phyloP scores from a whole-genome alignment of 1,140 invertebrate genomes.

The Trichomalopsis sarcophagae region DNA sequence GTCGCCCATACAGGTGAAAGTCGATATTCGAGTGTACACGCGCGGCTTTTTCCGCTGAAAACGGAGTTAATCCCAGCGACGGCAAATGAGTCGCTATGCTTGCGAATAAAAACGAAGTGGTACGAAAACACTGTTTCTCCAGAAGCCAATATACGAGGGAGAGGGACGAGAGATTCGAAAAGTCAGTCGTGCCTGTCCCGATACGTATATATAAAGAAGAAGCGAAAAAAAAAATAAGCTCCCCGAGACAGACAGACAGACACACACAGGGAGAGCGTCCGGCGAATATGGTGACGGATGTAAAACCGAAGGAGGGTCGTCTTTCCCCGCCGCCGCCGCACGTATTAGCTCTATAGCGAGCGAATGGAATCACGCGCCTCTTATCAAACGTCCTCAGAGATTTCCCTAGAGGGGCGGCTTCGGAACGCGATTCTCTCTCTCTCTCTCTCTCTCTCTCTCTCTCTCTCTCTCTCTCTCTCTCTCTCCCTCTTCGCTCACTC shows the following conservation, averaged over 20 bases:
- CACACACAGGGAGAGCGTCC: not conserved
- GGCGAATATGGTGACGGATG: constrained; percentile 43
- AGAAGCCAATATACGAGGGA: not conserved
- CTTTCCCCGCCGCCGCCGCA: not conserved
- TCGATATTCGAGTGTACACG: not conserved
- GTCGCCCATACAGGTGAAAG: not conserved
- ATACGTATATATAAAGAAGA: not conserved
- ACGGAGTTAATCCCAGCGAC: not conserved
- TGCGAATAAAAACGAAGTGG: too few species aligned
- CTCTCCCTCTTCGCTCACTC: constrained; percentile 38
- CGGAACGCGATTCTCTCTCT: constrained; percentile 34
- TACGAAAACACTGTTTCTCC: too few species aligned
- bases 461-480: not conserved
- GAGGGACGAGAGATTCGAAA: not conserved
- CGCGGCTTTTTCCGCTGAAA: not conserved
- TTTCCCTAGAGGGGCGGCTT: constrained; percentile 59
- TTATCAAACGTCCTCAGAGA: constrained; percentile 63
- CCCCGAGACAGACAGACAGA: not conserved
- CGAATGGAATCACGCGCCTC: constrained; percentile 62
- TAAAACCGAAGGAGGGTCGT: constrained; percentile 36
- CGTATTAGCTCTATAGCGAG: constrained; percentile 24
- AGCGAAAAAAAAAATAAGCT: not conserved
- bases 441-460: too few species aligned
- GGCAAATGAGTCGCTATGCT: too few species aligned
- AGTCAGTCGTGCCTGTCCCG: not conserved